Evolutionary conservation across 2,113 vertebrate genomes (phyloP).

Genomic region (Aramus guarauna): DNA sequence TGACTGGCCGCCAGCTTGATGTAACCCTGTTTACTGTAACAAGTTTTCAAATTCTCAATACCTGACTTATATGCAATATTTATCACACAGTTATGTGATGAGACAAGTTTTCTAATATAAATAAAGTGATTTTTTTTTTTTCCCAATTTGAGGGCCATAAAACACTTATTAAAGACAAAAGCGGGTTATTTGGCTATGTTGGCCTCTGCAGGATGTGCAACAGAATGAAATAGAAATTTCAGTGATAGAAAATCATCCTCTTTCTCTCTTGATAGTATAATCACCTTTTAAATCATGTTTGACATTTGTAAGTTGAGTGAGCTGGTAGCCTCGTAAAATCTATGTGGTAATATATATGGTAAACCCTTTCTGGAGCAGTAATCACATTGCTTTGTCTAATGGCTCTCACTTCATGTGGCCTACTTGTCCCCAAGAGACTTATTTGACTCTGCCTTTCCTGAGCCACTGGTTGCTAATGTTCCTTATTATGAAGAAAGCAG

Average conservation of each 20-base stretch:
- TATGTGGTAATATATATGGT: constrained; percentile 75
- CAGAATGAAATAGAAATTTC: constrained; percentile 65
- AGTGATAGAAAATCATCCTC: constrained; percentile 62
- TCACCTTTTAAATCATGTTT: constrained; percentile 91
- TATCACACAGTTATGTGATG: not conserved
- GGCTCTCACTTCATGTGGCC: constrained; percentile 80
- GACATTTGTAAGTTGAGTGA: constrained; percentile 85
- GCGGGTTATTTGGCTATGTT: constrained; percentile 33
- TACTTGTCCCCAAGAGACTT: constrained; percentile 72
- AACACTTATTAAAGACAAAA: constrained; percentile 67
- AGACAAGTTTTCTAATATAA: constrained; percentile 46
- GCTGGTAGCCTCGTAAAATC: constrained; percentile 79
- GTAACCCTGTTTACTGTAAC: too few relatives aligned
- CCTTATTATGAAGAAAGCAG: constrained; percentile 73
- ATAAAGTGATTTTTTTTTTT: constrained; percentile 32
- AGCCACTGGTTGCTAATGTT: constrained; percentile 90
- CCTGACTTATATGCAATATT: not conserved
- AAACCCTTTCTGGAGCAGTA: constrained; percentile 81
- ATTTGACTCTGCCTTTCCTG: constrained; percentile 70
- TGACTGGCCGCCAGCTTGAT: too few relatives aligned
- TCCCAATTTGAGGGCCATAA: constrained; percentile 53
- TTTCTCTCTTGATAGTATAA: constrained; percentile 73
- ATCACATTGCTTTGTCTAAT: constrained; percentile 89
- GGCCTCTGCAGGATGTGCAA: not conserved
- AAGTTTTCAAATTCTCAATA: not conserved